Evolutionary conservation across 2,113 vertebrate species (phyloP), one percentile per base, ranked within the genome.

Genomic region (Toxotes chatareus): DNA sequence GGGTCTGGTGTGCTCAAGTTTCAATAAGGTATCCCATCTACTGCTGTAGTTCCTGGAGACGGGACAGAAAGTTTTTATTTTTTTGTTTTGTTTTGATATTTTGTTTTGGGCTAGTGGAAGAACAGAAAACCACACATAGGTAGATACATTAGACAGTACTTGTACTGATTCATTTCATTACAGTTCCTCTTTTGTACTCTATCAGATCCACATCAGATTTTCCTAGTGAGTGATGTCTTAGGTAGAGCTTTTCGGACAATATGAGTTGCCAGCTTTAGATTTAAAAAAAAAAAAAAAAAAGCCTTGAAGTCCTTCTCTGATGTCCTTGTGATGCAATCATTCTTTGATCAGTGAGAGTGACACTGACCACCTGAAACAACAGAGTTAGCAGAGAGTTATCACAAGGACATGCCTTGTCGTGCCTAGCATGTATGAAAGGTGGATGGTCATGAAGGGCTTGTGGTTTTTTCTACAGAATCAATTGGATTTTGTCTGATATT

Each of bases 241-340:
- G 71, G 44, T 79, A 32, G 77, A 38, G 73, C 72, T 86, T 90
- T 90, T 83, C 1, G 42, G 86, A 87, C 71, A 80, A 83, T 73
- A 87, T 87, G 66, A 89, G 81, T 89, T 86, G 60, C 84, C 83
- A 92, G 80, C 82, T 91, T 89, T 80, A 78, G 82, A 65, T 27
- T 27, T 27, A 27, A 27, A 27, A 27, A 27, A 27, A 27, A n/a
- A 55, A 57, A 64, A 89, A 73, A 88, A 78, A 71, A 71, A 42
- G 59, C 76, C 74, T 83, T 64, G 74, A 90, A 87, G 61, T 89
- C 81, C 82, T 91, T 87, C 74, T 88, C 82, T 76, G 82, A 88
- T 86, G 80, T 89, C 84, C 77, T 84, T 79, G 83, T 86, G 80
- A 85, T 88, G 83, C 87, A 91, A 88, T 90, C 84, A 86, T 87